phyloP scores from a whole-genome alignment of 2,888 invertebrate species.

The Coleophora flavipennella region DNA sequence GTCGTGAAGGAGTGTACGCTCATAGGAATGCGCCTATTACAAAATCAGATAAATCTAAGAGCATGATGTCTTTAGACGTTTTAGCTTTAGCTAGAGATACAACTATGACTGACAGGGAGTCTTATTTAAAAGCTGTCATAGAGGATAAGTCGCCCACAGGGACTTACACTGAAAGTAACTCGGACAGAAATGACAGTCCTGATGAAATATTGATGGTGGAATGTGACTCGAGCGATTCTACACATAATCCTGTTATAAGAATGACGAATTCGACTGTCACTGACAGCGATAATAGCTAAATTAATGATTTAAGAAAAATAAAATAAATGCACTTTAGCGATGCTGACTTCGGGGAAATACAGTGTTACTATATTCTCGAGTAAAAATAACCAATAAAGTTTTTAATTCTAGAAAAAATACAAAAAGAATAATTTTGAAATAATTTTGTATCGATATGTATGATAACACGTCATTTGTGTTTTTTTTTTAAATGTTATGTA shows the following conservation, averaged over 20 bases:
- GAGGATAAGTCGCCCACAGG: slow-evolving; percentile 63
- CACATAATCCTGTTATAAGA: slow-evolving; percentile 60
- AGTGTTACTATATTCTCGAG: too few species aligned
- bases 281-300: slow-evolving; percentile 60
- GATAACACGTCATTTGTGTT: too few species aligned
- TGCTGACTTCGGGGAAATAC: too few species aligned
- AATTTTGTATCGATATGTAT: too few species aligned
- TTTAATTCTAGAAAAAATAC: too few species aligned
- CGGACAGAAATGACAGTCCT: slow-evolving; percentile 59
- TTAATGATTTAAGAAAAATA: slow-evolving; percentile 1
- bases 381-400: too few species aligned
- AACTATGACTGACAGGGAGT: slow-evolving; percentile 53
- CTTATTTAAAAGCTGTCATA: slow-evolving; percentile 61
- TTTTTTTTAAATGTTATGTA: too few species aligned
- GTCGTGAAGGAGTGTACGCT: slow-evolving; percentile 52
- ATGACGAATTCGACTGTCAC: slow-evolving; percentile 62
- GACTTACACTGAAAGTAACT: slow-evolving; percentile 62
- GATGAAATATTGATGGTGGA: slow-evolving; percentile 65
- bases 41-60: slow-evolving; percentile 54
- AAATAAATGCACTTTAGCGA: too few species aligned
- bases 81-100: slow-evolving; percentile 56
- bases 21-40: slow-evolving; percentile 42
- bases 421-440: too few species aligned
- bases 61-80: slow-evolving; percentile 66
- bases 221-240: slow-evolving; percentile 62